Evolutionary conservation across 2,797 vertebrate species (phyloP).

Genomic region (Semotilus atromaculatus): DNA sequence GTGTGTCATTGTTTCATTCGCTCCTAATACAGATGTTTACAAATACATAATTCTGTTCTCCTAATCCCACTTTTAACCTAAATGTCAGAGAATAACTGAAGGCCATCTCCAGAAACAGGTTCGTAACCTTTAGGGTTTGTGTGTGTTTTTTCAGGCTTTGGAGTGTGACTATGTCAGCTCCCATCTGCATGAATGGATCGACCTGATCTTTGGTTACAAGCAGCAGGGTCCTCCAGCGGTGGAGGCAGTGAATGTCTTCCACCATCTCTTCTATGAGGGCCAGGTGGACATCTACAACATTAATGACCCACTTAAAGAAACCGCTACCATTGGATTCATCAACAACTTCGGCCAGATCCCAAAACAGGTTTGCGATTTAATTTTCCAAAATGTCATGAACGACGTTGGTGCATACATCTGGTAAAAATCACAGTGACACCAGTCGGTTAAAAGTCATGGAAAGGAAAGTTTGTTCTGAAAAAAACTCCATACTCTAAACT

Average conservation of each 20-base stretch:
- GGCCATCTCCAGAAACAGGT: background rate
- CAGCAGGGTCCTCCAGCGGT: conserved; percentile 97
- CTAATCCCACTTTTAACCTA: background rate
- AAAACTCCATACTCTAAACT: background rate
- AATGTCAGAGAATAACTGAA: background rate
- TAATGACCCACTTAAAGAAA: conserved; percentile 98
- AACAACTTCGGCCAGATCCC: conserved; percentile 99
- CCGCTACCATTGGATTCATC: conserved; percentile 98
- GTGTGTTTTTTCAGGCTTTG: conserved; percentile 81
- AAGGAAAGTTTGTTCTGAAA: background rate
- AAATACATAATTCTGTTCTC: background rate
- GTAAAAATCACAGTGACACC: background rate
- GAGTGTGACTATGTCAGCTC: conserved; percentile 98
- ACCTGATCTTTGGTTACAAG: conserved; percentile 97
- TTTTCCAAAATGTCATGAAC: background rate
- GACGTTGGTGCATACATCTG: background rate
- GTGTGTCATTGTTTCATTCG: background rate
- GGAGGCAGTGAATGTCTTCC: conserved; percentile 97
- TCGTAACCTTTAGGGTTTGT: background rate
- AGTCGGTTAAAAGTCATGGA: background rate
- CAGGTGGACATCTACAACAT: conserved; percentile 99
- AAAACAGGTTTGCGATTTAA: conserved; percentile 85
- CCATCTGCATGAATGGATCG: conserved; percentile 98
- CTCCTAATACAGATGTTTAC: background rate
- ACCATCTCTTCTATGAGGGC: conserved; percentile 98